Base-by-base conservation (phyloP, 1,140 invertebrate genomes). In the Drosophila littoralis region DNA sequence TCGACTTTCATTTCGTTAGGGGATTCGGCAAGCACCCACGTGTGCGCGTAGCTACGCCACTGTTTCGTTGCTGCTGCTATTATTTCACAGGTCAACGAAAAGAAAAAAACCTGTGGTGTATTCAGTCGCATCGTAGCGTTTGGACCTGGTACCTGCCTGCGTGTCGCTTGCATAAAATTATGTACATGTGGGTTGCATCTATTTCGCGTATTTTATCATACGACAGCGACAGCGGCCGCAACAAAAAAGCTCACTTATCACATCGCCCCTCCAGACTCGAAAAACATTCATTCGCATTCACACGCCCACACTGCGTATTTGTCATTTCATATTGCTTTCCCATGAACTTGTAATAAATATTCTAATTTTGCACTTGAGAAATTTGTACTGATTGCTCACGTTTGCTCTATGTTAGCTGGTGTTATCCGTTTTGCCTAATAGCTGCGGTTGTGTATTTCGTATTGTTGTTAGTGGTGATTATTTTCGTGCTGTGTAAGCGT, bases 271-370 rank as follows among this genome's bases (percentile, higher is more conserved):
- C 55, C 54, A 74, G 43, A 42, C 43, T 48, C 35, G 28, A 12
- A 22, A 38, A 58, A 1, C 17, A 2, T 17, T 1, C 64, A 46
- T 15, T 10, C 54, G 10, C 28, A 60, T 17, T 12, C 64, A 60
- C 38, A 58, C 12, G 22, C 32, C 33, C 50, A 48, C 45, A n/a
- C 15, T 57, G 35, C 40, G 48, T 59, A 74, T 76, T 70, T 78
- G 74, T 61, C 69, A 76, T 58, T 61, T 72, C 50, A 22, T 38
- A 70, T 61, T 61, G 57, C 60, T 86, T 85, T 89, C 80, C 79
- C 84, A 84, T 88, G 84, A 88, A 89, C 84, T 88, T 88, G 84
- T 88, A 78, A 75, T 78, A 80, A 71, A 79, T 75, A 89, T 84
- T 89, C 84, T 75, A 89, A 83, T 83, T 83, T 86, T 86, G 83